Conservation (phyloP, 2,888 invertebrate genomes). For the Drosophila testacea region DNA sequence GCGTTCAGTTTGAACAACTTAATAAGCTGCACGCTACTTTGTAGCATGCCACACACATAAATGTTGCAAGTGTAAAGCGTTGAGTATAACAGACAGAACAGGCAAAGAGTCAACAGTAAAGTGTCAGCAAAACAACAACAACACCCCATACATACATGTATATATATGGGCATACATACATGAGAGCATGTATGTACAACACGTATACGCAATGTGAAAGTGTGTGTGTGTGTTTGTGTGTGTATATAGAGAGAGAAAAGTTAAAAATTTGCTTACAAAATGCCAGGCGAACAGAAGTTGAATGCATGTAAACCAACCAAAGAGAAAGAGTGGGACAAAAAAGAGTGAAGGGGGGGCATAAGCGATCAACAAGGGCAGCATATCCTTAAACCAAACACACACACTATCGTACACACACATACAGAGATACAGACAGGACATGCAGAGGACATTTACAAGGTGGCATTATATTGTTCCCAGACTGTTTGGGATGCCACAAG, state of each 20-base stretch:
- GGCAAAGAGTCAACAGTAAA: constrained; percentile 34
- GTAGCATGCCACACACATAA: constrained; percentile 7
- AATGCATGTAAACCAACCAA: constrained; percentile 10
- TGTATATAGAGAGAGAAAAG: constrained; percentile 48
- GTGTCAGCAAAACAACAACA: constrained; percentile 40
- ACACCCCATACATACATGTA: constrained; percentile 2
- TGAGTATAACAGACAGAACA: constrained; percentile 14
- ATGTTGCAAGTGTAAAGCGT: constrained; percentile 16
- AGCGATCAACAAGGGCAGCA: constrained; percentile 50
- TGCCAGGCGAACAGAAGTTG: constrained; percentile 73
- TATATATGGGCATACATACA: constrained; percentile 21
- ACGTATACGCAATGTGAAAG: constrained; percentile 4
- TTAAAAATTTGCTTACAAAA: constrained; percentile 78
- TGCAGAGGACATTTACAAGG: constrained; percentile 34
- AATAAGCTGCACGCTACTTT: constrained; percentile 3
- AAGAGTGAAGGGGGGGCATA: constrained; percentile 1
- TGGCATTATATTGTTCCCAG: constrained; percentile 27
- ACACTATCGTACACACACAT: neutral
- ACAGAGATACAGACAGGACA: constrained; percentile 36
- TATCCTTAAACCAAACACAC: constrained; percentile 18
- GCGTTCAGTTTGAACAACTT: constrained; percentile 14
- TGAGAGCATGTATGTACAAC: neutral
- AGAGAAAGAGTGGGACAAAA: neutral
- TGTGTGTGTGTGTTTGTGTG: constrained; percentile 9
- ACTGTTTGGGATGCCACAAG: constrained; percentile 49